Evolutionary conservation across 2,113 vertebrate genomes (phyloP).

Genomic region (Pseudolaguvia tuberculata): DNA sequence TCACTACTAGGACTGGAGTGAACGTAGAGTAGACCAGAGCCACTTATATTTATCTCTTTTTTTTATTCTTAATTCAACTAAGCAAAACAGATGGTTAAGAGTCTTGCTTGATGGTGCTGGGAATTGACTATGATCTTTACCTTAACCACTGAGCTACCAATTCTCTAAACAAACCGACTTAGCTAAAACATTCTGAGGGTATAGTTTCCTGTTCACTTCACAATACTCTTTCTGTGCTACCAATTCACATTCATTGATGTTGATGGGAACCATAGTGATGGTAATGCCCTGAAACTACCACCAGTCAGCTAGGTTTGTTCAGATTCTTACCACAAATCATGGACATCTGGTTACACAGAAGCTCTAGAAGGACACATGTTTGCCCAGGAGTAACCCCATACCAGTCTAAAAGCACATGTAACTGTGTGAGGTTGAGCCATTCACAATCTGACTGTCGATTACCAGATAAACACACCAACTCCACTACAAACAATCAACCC

Average conservation of each 20-base stretch:
- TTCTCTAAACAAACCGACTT: not conserved
- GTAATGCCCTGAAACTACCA: not conserved
- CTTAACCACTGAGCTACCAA: too few relatives aligned
- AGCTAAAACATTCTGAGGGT: not conserved
- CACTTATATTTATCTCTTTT: too few relatives aligned
- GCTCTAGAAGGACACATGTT: slow-evolving; percentile 1
- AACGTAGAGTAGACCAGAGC: too few relatives aligned
- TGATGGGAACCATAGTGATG: not conserved
- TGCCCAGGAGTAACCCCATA: slow-evolving; percentile 9
- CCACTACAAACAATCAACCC: slow-evolving; percentile 7
- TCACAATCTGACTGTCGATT: not conserved
- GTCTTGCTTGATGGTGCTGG: not conserved
- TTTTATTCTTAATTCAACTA: too few relatives aligned
- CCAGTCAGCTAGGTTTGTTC: not conserved
- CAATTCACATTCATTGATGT: not conserved
- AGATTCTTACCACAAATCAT: not conserved
- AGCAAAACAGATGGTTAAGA: too few relatives aligned
- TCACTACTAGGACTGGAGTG: not conserved
- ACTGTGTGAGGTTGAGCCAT: not conserved
- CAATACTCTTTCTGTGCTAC: not conserved
- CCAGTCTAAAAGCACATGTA: slow-evolving; percentile 7
- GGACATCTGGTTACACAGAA: slow-evolving; percentile 8
- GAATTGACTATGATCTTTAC: too few relatives aligned
- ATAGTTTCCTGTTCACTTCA: not conserved
- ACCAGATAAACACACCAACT: not conserved